Percentiles rank a stretch among this genome's conserved stretches.
Conservation (phyloP, 2,888 invertebrate genomes). For the Dendrolimus houi region DNA sequence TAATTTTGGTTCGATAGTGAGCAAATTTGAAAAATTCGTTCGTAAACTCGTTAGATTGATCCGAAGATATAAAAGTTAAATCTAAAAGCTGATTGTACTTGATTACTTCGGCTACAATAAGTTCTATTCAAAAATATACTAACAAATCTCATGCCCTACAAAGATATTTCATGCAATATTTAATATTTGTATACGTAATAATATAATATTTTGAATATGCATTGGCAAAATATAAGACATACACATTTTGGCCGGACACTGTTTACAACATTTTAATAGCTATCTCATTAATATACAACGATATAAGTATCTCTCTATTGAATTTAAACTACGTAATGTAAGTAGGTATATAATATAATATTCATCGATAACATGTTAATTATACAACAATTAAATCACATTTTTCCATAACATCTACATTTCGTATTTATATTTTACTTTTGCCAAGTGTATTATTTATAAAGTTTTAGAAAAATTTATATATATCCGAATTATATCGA, state of each 20-base stretch:
- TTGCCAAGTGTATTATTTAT: background rate
- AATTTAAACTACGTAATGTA: conserved; percentile 62
- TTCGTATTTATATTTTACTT: conserved; percentile 18
- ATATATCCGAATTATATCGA: background rate
- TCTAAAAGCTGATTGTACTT: conserved; percentile 61
- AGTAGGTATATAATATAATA: conserved; percentile 48
- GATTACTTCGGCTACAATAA: conserved; percentile 39
- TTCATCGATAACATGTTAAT: conserved; percentile 58
- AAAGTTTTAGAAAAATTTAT: background rate
- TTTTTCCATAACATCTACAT: conserved; percentile 56
- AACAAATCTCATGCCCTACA: conserved; percentile 34
- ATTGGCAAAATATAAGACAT: conserved; percentile 57
- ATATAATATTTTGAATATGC: conserved; percentile 37
- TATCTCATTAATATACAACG: conserved; percentile 58
- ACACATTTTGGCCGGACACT: conserved; percentile 66
- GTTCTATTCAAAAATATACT: conserved; percentile 32
- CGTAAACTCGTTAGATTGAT: conserved; percentile 48
- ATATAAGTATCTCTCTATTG: conserved; percentile 65
- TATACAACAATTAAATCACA: conserved; percentile 74
- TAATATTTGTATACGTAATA: conserved; percentile 35
- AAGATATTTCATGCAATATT: conserved; percentile 42
- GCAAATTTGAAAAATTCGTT: conserved; percentile 59
- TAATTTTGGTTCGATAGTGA: conserved; percentile 67
- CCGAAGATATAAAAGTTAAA: conserved; percentile 36
- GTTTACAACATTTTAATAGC: conserved; percentile 20